Evolutionary conservation across 2,113 vertebrate genomes (phyloP), one percentile per base, ranked within the genome.

Genomic region (Sander vitreus): DNA sequence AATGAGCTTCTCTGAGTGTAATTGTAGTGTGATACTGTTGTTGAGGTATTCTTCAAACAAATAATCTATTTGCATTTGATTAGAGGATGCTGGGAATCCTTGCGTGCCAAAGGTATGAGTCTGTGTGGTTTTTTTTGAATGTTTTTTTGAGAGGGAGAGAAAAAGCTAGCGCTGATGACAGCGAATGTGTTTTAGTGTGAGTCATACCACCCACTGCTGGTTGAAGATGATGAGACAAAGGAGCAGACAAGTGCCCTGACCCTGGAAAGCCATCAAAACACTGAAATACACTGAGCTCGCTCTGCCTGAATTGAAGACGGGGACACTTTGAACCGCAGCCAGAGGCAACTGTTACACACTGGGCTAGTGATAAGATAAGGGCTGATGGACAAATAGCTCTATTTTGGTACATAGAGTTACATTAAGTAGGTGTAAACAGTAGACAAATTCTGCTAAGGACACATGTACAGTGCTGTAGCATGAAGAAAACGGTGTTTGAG

Each of bases 251-350:
- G 89, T 68, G 78, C 25, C 73, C 57, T 75, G 86, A 87, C 88
- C 86, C 85, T 71, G 77, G 78, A 87, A 66, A 88, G 77, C 81
- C 82, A 84, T 87, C 76, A 87, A 84, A 88, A 78, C 68, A 77
- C 60, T 45, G 27, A 76, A 86, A 83, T 72, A 78, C 57, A 66
- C 63, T 60, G 53, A 86, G 81, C 72, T 59, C 3, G 9, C 73
- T 65, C 33, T 16, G 30, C 74, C 70, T 86, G 83, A 80, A 83
- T 73, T 64, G 63, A 85, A 81, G 80, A 76, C 2, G 60, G 73
- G 76, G 81, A 74, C 66, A 83, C 84, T 85, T 80, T 81, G 76
- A 92, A 85, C 72, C 3, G 1, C 33, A 71, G 82, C 84, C 45
- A 67, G 47, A 65, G 58, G 77, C 70, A 72, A 59, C 63, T 45